phyloP scores from a whole-genome alignment of 2,113 vertebrate species.

The Nerophis lumbriciformis region DNA sequence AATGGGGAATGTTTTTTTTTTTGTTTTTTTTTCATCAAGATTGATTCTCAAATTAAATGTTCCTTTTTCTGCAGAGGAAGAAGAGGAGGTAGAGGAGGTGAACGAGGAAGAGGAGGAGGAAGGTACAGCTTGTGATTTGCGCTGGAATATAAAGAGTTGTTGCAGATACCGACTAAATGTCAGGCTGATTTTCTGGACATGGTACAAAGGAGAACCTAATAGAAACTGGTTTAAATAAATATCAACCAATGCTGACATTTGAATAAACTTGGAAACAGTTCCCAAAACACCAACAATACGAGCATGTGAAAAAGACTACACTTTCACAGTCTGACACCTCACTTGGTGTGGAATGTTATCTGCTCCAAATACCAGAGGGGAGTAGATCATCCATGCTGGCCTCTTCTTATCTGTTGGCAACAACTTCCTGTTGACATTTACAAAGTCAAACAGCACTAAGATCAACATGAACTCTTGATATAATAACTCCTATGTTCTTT shows the following conservation, averaged over 20 bases:
- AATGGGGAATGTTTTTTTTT: too few relatives aligned
- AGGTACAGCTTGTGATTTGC: conserved; percentile 39
- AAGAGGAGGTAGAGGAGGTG: conserved; percentile 7
- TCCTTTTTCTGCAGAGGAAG: conserved; percentile 35
- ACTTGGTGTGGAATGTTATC: conserved; percentile 10
- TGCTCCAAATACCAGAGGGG: conserved; percentile 30
- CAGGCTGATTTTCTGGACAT: not conserved
- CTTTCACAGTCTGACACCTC: not conserved
- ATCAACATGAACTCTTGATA: too few relatives aligned
- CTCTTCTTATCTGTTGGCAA: conserved; percentile 3
- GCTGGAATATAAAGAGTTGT: not conserved
- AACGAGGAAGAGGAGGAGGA: conserved; percentile 36
- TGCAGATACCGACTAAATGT: not conserved
- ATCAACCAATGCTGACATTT: not conserved
- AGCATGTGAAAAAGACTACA: not conserved
- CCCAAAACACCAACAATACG: not conserved
- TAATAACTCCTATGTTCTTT: too few relatives aligned
- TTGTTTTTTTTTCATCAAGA: too few relatives aligned
- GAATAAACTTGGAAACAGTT: not conserved
- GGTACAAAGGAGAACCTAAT: too few relatives aligned
- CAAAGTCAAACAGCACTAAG: too few relatives aligned
- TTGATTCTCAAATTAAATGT: conserved; percentile 1
- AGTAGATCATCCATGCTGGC: conserved; percentile 24
- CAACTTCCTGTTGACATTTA: not conserved
- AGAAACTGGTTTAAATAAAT: not conserved